phyloP scores from a whole-genome alignment of 2,797 vertebrate species.

The Hyperoplus lanceolatus region DNA sequence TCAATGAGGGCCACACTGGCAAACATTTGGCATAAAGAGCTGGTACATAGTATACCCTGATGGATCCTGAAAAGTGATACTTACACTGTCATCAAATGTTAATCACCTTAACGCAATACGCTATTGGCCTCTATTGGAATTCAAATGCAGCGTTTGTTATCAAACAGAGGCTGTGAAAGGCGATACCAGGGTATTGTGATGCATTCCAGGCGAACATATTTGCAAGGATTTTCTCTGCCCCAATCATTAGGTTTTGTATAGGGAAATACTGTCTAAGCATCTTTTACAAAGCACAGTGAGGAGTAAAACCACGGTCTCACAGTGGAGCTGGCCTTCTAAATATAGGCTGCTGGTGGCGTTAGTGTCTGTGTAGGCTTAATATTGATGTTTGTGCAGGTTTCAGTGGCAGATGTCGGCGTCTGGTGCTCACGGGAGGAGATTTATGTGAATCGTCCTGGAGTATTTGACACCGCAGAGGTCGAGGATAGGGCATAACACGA shows the following conservation, averaged over 20 bases:
- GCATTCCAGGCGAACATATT: constrained; percentile 66
- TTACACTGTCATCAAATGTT: constrained; percentile 72
- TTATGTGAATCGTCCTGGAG: constrained; percentile 66
- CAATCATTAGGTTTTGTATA: constrained; percentile 59
- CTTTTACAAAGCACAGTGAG: constrained; percentile 43
- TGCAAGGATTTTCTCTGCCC: constrained; percentile 53
- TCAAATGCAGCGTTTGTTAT: constrained; percentile 80
- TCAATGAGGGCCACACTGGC: constrained; percentile 15
- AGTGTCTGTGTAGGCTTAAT: constrained; percentile 67
- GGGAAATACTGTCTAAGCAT: constrained; percentile 44
- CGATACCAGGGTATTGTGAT: constrained; percentile 80
- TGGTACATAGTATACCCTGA: constrained; percentile 44
- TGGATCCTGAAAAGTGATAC: constrained; percentile 65
- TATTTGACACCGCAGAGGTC: constrained; percentile 70
- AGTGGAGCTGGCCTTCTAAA: constrained; percentile 58
- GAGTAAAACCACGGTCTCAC: constrained; percentile 34
- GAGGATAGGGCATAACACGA: constrained; percentile 69
- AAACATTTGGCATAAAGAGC: constrained; percentile 33
- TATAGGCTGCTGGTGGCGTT: constrained; percentile 61
- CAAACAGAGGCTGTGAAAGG: constrained; percentile 77
- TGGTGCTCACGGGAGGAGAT: constrained; percentile 71
- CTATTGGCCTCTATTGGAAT: constrained; percentile 76
- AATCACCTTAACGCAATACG: constrained; percentile 70
- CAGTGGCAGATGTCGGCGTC: constrained; percentile 76
- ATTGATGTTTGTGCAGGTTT: constrained; percentile 80